These are phyloP conservation scores for Mormyrops boulengeri DNA, from an alignment of 2,797 vertebrate genomes.

Conservation along the genomic window DNA sequence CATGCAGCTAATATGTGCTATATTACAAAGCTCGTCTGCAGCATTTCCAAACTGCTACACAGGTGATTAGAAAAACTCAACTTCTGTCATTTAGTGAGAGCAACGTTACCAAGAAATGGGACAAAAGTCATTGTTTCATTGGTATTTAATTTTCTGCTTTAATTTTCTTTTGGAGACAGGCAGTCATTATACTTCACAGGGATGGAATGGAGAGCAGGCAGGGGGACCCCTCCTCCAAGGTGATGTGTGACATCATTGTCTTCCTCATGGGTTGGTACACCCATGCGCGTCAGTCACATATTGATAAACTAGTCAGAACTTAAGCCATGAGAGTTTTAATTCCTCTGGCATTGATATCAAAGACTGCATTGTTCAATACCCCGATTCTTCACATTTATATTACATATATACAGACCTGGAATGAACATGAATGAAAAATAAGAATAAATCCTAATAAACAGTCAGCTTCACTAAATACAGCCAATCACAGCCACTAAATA, in stretches of 20 bases:
- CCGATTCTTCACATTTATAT: neutral
- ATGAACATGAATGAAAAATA: no score
- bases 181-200: no score
- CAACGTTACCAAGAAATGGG: neutral
- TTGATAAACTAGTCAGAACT: neutral
- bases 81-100: neutral
- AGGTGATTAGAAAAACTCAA: neutral
- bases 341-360: neutral
- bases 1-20: neutral
- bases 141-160: no score
- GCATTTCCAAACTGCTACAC: neutral
- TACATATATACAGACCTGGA: no score
- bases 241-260: neutral
- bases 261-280: neutral
- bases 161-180: no score
- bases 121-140: no score
- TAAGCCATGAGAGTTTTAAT: neutral
- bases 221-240: no score
- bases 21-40: neutral
- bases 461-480: neutral
- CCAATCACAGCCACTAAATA: neutral
- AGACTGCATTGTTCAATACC: neutral
- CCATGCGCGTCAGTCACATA: neutral
- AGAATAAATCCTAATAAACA: no score
- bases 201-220: neutral